phyloP scores from a whole-genome alignment of 1,140 invertebrate species.

The Trialeurodes vaporariorum region DNA sequence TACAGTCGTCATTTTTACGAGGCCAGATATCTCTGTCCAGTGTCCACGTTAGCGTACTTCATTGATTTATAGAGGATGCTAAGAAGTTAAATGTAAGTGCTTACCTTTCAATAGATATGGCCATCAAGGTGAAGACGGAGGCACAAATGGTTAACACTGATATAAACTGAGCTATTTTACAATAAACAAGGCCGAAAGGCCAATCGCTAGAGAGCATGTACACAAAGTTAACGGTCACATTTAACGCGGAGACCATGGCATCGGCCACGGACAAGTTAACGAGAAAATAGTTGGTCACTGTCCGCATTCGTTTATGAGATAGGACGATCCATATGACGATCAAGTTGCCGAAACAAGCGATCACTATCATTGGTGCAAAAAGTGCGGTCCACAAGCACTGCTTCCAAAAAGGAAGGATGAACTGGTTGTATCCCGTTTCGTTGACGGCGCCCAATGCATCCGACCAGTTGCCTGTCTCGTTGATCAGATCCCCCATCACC shows the following conservation, averaged over 20 bases:
- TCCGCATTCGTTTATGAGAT: constrained; percentile 81
- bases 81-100: constrained; percentile 27
- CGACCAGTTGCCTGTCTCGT: background rate
- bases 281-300: constrained; percentile 91
- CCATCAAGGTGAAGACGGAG: constrained; percentile 90
- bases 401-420: constrained; percentile 71
- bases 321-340: constrained; percentile 93
- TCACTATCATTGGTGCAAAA: constrained; percentile 76
- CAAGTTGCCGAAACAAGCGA: constrained; percentile 84
- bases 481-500: too few relatives aligned
- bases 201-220: constrained; percentile 87
- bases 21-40: too few relatives aligned
- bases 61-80: too few relatives aligned
- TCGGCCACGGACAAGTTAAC: constrained; percentile 91
- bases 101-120: constrained; percentile 92
- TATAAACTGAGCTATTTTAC: constrained; percentile 89
- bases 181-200: constrained; percentile 86
- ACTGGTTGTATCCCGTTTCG: constrained; percentile 31
- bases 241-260: constrained; percentile 79
- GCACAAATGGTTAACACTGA: constrained; percentile 81
- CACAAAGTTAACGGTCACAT: constrained; percentile 86
- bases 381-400: constrained; percentile 73
- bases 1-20: too few relatives aligned
- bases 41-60: too few relatives aligned
- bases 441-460: constrained; percentile 1